Conservation (phyloP, 2,797 vertebrate species). For the Micromesistius poutassou region DNA sequence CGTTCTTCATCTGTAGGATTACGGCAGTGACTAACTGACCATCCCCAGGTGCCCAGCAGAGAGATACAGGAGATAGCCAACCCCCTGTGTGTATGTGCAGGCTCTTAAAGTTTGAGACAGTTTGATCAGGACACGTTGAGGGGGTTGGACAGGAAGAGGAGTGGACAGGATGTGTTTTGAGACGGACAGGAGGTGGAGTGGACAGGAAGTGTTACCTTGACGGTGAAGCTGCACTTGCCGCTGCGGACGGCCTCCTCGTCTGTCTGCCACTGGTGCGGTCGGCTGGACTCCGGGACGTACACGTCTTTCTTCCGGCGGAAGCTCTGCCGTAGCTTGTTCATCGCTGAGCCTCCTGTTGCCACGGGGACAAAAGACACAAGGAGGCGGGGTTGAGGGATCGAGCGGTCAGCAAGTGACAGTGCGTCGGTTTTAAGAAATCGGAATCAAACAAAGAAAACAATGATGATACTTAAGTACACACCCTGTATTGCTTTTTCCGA, state of each 20-base stretch:
- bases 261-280: constrained; percentile 98
- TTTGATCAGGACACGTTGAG: neutral
- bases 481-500: too few relatives aligned
- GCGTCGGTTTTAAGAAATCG: too few relatives aligned
- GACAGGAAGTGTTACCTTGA: constrained; percentile 84
- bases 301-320: constrained; percentile 99
- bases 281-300: constrained; percentile 96
- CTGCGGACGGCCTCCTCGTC: constrained; percentile 95
- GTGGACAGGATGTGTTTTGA: neutral
- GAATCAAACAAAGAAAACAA: too few relatives aligned
- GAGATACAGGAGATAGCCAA: too few relatives aligned
- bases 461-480: too few relatives aligned
- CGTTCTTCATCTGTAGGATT: too few relatives aligned
- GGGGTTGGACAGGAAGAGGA: neutral
- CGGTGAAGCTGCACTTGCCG: constrained; percentile 95
- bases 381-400: constrained; percentile 4
- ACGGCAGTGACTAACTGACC: too few relatives aligned
- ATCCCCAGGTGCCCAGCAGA: too few relatives aligned
- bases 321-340: constrained; percentile 99
- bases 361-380: constrained; percentile 14
- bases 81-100: too few relatives aligned
- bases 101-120: too few relatives aligned
- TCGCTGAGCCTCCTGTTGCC: constrained; percentile 74
- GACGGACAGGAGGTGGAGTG: neutral
- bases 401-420: neutral